Conservation (phyloP, 2,888 invertebrate genomes). For the Leucophora obtusa region DNA sequence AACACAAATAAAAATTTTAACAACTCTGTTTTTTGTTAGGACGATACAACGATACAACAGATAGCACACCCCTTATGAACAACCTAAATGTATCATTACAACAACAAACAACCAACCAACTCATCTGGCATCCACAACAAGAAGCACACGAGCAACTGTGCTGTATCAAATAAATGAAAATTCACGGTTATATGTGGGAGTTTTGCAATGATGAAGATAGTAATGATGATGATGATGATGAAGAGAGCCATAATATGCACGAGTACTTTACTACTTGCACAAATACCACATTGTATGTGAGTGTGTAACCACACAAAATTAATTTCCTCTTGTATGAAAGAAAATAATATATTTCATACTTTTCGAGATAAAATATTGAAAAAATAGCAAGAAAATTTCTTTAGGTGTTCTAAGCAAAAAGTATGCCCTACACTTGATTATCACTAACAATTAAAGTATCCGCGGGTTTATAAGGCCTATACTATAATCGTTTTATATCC, state of each 20-base stretch:
- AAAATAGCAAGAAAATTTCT: background rate
- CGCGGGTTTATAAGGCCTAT: too few species aligned
- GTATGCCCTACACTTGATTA: too few species aligned
- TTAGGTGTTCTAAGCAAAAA: too few species aligned
- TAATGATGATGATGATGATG: background rate
- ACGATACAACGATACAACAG: too few species aligned
- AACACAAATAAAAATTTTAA: too few species aligned
- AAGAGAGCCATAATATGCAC: background rate
- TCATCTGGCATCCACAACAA: background rate
- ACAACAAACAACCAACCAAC: too few species aligned
- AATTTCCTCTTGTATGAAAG: constrained; percentile 26
- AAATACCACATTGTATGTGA: constrained; percentile 1
- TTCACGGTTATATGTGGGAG: constrained; percentile 58
- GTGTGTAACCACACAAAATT: constrained; percentile 34
- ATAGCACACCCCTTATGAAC: too few species aligned
- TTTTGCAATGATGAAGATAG: background rate
- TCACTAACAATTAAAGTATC: too few species aligned
- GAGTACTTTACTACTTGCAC: background rate
- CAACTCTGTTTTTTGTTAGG: too few species aligned
- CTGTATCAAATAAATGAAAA: constrained; percentile 31
- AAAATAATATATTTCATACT: constrained; percentile 31
- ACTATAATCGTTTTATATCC: too few species aligned
- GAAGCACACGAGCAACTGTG: constrained; percentile 13
- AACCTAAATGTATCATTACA: too few species aligned
- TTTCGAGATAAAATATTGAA: constrained; percentile 12